Percentiles rank a stretch among this genome's conserved stretches.
Conservation (phyloP, 2,113 vertebrate genomes). For the Apteryx owenii region DNA sequence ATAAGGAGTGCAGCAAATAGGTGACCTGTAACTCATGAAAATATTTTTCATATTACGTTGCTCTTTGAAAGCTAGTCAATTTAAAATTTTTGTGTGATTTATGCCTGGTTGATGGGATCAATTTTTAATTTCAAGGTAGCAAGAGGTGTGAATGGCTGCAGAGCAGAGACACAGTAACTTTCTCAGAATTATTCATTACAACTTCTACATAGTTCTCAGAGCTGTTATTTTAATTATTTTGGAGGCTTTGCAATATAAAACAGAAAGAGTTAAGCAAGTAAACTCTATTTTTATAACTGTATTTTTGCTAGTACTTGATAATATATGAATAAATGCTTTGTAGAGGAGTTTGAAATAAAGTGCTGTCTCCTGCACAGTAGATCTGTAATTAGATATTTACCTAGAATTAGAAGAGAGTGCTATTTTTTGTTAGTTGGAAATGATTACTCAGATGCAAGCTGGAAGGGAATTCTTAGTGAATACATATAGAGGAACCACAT, state of each 20-base stretch:
- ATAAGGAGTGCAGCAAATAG: background rate
- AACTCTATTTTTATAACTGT: background rate
- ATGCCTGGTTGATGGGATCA: background rate
- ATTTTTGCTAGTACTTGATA: background rate
- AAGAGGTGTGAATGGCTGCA: background rate
- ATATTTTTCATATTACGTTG: conserved; percentile 30
- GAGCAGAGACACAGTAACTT: background rate
- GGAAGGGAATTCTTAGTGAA: background rate
- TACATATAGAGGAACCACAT: background rate
- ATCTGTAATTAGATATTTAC: background rate
- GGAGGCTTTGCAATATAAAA: background rate
- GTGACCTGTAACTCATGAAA: conserved; percentile 21
- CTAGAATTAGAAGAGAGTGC: background rate
- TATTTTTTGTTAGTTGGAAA: background rate
- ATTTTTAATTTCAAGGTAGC: background rate
- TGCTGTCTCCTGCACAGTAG: too few species aligned
- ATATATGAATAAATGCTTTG: background rate
- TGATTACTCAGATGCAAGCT: background rate
- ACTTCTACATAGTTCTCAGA: background rate
- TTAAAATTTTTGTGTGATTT: background rate
- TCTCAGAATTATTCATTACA: background rate
- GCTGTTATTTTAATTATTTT: background rate
- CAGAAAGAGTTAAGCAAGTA: background rate
- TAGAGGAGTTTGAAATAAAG: background rate
- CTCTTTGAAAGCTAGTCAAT: background rate